Conservation (phyloP, 2,113 vertebrate genomes). For the Electrona antarctica region DNA sequence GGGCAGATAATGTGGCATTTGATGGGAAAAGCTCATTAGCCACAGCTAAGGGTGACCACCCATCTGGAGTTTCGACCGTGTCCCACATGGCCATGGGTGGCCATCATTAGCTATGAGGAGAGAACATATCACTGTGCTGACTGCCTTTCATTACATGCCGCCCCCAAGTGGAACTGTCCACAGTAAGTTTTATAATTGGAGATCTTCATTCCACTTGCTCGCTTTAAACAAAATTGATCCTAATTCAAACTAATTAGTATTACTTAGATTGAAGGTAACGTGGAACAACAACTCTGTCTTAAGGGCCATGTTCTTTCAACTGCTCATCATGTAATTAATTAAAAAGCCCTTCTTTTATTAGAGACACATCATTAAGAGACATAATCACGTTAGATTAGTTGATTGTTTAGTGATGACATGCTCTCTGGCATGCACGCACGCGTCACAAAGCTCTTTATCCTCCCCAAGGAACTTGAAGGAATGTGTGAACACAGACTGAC, state of each 20-base stretch:
- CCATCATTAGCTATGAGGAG: too few relatives aligned
- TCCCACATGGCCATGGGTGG: too few relatives aligned
- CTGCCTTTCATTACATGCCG: too few relatives aligned
- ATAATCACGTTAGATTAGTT: conserved; percentile 31
- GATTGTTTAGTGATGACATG: conserved; percentile 41
- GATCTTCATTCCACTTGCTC: too few relatives aligned
- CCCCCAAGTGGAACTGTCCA: too few relatives aligned
- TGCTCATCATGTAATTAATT: conserved; percentile 67
- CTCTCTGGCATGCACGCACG: background rate
- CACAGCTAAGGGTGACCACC: too few relatives aligned
- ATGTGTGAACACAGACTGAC: conserved; percentile 58
- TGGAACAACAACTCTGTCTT: conserved; percentile 47
- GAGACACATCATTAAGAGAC: conserved; percentile 43
- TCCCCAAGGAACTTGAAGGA: conserved; percentile 33
- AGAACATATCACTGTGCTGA: too few relatives aligned
- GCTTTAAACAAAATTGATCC: conserved; percentile 4
- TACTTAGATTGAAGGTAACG: conserved; percentile 42
- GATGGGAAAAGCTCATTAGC: too few relatives aligned
- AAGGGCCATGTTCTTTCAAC: conserved; percentile 41
- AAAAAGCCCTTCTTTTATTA: conserved; percentile 57
- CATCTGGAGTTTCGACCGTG: too few relatives aligned
- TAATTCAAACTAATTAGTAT: conserved; percentile 67
- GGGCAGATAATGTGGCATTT: too few relatives aligned
- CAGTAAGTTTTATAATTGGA: too few relatives aligned
- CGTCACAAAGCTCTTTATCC: too few relatives aligned